Evolutionary conservation across 1,140 invertebrate species (phyloP).

Genomic region (Drosophila dunni): DNA sequence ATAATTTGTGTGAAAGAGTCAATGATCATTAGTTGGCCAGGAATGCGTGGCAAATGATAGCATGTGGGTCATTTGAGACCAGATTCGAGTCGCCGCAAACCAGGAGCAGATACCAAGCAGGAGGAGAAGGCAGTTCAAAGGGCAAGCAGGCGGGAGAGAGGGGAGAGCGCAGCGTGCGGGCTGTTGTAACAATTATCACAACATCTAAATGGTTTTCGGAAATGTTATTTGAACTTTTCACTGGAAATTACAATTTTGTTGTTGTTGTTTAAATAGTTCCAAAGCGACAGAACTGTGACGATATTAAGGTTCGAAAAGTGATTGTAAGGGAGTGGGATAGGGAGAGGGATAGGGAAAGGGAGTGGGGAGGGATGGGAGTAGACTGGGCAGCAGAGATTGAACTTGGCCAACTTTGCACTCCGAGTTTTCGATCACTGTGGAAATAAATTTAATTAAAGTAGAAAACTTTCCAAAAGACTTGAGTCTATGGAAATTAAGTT

Average conservation of each 20-base stretch:
- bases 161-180: constrained; percentile 28
- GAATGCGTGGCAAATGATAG: constrained; percentile 51
- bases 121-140: neutral
- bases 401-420: constrained; percentile 37
- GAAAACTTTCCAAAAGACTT: constrained; percentile 21
- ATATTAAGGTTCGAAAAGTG: constrained; percentile 13
- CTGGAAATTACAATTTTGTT: constrained; percentile 48
- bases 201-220: constrained; percentile 77
- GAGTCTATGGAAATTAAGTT: neutral
- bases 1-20: constrained; percentile 51
- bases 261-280: constrained; percentile 20
- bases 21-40: constrained; percentile 45
- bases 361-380: neutral
- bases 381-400: constrained; percentile 6
- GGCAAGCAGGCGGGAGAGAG: constrained; percentile 18
- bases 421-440: constrained; percentile 1
- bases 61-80: constrained; percentile 51
- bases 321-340: neutral
- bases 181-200: constrained; percentile 64
- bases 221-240: constrained; percentile 73
- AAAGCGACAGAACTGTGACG: constrained; percentile 26
- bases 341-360: neutral
- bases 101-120: constrained; percentile 12
- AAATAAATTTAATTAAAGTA: constrained; percentile 51
- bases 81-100: neutral